Evolutionary conservation across 2,113 vertebrate genomes (phyloP).

Genomic region (Daubentonia madagascariensis): DNA sequence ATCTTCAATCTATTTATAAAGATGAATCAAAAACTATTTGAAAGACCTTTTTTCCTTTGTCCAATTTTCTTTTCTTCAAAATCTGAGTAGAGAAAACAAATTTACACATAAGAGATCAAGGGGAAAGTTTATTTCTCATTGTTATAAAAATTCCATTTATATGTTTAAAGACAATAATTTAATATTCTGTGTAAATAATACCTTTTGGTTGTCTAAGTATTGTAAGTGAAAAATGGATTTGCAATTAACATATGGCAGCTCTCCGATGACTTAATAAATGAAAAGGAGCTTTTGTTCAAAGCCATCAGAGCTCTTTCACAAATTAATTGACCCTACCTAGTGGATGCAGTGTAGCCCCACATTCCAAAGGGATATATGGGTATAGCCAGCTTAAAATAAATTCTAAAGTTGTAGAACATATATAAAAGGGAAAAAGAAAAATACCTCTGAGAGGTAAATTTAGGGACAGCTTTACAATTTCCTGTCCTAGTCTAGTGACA

Average conservation of each 20-base stretch:
- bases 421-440: constrained; percentile 22
- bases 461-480: constrained; percentile 31
- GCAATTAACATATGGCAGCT: constrained; percentile 41
- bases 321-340: constrained; percentile 54
- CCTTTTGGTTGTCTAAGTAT: constrained; percentile 2
- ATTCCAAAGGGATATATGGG: constrained; percentile 2
- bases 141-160: constrained; percentile 16
- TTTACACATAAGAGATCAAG: not conserved
- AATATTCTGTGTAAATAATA: not conserved
- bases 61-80: not conserved
- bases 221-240: not conserved
- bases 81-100: not conserved
- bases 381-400: constrained; percentile 51
- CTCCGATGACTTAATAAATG: constrained; percentile 52
- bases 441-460: constrained; percentile 28
- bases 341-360: not conserved
- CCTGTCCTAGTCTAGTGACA: not conserved
- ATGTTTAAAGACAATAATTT: not conserved
- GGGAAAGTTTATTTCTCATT: not conserved
- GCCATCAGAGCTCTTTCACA: constrained; percentile 40
- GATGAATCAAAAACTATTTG: constrained; percentile 12
- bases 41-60: not conserved
- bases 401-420: constrained; percentile 13
- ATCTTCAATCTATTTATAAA: constrained; percentile 35
- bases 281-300: constrained; percentile 15